Percentiles rank a stretch among this genome's conserved stretches.
phyloP scores from a whole-genome alignment of 1,140 invertebrate genomes.

The Drosophila lini region DNA sequence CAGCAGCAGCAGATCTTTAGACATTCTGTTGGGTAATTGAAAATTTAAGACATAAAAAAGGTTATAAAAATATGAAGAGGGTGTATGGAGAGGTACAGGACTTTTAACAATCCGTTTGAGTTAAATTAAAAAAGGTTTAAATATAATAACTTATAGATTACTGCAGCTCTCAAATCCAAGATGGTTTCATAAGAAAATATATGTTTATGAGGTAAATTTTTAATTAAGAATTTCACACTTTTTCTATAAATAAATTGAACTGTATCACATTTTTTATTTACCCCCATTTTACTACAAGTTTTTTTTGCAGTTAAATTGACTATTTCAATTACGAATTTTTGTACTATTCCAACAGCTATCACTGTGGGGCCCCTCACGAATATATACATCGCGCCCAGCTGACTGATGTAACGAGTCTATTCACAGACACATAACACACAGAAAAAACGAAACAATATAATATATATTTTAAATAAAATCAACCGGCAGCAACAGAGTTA shows the following conservation, averaged over 20 bases:
- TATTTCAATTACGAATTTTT: conserved; percentile 4
- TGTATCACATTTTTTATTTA: neutral
- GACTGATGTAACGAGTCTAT: conserved; percentile 45
- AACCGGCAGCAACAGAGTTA: conserved; percentile 21
- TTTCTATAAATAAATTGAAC: conserved; percentile 6
- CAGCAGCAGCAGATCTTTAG: conserved; percentile 2
- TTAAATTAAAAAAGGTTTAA: no score
- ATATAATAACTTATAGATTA: no score
- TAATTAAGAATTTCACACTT: no score
- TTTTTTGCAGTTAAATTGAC: neutral
- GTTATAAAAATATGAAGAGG: neutral
- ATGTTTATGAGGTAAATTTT: no score
- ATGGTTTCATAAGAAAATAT: no score
- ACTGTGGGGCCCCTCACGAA: neutral
- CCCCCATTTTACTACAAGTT: no score
- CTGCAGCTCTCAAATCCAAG: no score
- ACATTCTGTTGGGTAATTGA: conserved; percentile 1
- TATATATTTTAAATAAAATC: conserved; percentile 8
- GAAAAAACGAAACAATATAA: conserved; percentile 22
- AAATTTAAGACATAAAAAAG: neutral
- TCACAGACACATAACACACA: conserved; percentile 14
- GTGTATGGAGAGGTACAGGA: neutral
- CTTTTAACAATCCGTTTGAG: neutral
- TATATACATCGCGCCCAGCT: conserved; percentile 20
- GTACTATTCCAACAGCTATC: conserved; percentile 19